These are phyloP conservation scores for Sicus ferrugineus DNA, from an alignment of 2,888 invertebrate genomes.

Conservation along the genomic window DNA sequence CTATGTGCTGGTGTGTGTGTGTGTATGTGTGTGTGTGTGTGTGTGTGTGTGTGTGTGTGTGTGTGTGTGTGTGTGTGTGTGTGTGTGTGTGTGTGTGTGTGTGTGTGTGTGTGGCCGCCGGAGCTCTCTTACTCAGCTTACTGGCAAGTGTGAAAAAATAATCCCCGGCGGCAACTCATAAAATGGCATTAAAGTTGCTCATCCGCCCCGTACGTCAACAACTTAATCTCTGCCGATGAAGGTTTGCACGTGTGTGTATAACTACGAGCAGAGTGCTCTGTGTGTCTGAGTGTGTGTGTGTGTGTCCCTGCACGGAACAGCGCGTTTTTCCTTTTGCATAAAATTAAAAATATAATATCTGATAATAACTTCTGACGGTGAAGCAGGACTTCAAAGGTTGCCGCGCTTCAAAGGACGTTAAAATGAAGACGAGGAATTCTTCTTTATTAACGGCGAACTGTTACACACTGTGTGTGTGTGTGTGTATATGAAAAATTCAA, in stretches of 20 bases:
- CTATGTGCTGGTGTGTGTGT: too few relatives aligned
- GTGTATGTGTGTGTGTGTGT: not conserved
- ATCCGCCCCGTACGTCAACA: not conserved
- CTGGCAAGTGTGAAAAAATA: not conserved
- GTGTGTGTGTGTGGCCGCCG: not conserved
- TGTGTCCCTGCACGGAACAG: not conserved
- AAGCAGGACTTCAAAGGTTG: too few relatives aligned
- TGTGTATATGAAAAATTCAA: too few relatives aligned
- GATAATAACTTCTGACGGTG: too few relatives aligned
- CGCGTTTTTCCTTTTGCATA: too few relatives aligned
- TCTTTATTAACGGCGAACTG: too few relatives aligned
- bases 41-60: not conserved
- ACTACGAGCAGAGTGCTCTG: too few relatives aligned
- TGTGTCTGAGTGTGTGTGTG: not conserved
- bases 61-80: not conserved
- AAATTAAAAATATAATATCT: not conserved
- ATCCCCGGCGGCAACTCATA: not conserved
- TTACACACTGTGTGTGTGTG: too few relatives aligned
- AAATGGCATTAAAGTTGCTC: not conserved
- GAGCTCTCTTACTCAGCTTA: not conserved
- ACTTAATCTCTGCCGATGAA: not conserved
- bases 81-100: not conserved
- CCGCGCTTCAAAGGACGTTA: too few relatives aligned
- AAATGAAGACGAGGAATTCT: too few relatives aligned
- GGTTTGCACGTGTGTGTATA: not conserved